Conservation (phyloP, 2,113 vertebrate genomes). For the Syngnathoides biaculeatus region DNA sequence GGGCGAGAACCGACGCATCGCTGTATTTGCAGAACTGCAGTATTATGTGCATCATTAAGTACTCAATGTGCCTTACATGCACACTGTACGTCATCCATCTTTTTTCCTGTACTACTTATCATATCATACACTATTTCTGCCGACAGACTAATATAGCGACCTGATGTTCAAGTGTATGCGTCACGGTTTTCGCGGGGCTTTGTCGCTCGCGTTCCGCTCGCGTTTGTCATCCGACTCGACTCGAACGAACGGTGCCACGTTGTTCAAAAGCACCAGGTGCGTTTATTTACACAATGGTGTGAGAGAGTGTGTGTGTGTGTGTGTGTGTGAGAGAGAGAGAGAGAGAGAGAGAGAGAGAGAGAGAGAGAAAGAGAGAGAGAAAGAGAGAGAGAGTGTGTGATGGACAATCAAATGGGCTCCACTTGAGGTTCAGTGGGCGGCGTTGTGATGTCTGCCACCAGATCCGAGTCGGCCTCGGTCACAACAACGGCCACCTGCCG, state of each 20-base stretch:
- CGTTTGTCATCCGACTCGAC: slow-evolving; percentile 1
- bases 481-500: slow-evolving; percentile 68
- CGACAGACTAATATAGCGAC: not conserved
- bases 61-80: not conserved
- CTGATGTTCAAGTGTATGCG: not conserved
- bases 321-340: too few species aligned
- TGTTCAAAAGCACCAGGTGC: not conserved
- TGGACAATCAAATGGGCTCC: slow-evolving; percentile 48
- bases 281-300: slow-evolving; percentile 10
- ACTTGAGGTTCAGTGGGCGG: slow-evolving; percentile 74
- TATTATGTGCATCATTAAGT: not conserved
- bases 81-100: not conserved
- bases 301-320: not conserved
- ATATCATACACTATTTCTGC: not conserved
- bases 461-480: slow-evolving; percentile 57
- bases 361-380: too few species aligned
- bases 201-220: not conserved
- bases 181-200: not conserved
- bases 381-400: not conserved
- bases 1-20: too few species aligned
- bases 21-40: not conserved
- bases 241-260: not conserved
- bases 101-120: too few species aligned
- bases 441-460: slow-evolving; percentile 56
- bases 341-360: too few species aligned